Evolutionary conservation across 1,140 invertebrate species (phyloP), one percentile per base, ranked within the genome.

Genomic region (Brachystomella parvula): DNA sequence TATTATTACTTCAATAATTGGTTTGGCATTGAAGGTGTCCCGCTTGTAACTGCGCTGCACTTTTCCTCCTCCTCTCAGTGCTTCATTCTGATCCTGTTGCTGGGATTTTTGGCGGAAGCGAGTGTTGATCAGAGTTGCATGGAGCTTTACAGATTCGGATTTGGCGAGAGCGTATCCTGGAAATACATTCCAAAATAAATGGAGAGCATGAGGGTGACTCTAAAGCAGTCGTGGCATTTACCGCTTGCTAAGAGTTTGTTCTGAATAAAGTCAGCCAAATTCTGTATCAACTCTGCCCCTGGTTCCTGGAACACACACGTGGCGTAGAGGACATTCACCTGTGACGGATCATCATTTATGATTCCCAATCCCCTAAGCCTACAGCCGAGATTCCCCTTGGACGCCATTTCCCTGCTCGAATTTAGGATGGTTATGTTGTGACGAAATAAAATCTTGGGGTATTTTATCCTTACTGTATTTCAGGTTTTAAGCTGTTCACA

Each of bases 271-370:
- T 89, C 81, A 26, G 80, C 81, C 17, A 90, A 76, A 65, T 81
- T 77, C 75, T 89, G 85, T 1, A 90, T 75, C 61, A n/a, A n/a
- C n/a, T n/a, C 78, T 78, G 59, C 79, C 73, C 64, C 21, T 24
- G 21, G 6, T 24, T 78, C 76, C 59, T 78, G 72, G 47, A 79
- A 75, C 33, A 72, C 63, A 24, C 79, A 76, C 60, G n/a, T 83
- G 0, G 81, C 88, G 77, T 89, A 93, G 0, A 92, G 73, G 28
- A 93, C 82, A 71, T 83, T 81, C 0, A 86, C 84, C 61, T 84
- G 81, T 47, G 80, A 76, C 3, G 87, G 87, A 80, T 93, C 89
- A 79, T 92, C 89, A 76, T 92, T 92, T 89, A 93, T 90, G 66
- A 85, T 87, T 75, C 89, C 87, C 32, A 92, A 73, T 9, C 89